Evolutionary conservation across 2,797 vertebrate genomes (phyloP).

Genomic region (Gadopsis bispinosus): DNA sequence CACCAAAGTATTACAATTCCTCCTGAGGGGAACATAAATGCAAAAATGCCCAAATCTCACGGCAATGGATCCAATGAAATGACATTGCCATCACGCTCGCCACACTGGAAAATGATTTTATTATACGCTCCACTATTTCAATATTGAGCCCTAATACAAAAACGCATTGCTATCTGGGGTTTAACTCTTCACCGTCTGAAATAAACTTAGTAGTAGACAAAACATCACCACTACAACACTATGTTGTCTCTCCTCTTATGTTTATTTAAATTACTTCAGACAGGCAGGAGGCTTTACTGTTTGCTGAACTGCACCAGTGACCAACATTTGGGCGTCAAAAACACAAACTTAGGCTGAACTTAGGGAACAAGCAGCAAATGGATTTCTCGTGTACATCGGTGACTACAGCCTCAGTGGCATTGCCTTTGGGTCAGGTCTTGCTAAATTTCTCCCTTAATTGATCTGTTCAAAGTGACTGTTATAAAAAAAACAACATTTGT

Average conservation of each 20-base stretch:
- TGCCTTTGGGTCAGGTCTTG: conserved; percentile 7
- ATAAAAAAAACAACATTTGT: background rate
- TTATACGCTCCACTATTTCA: no score
- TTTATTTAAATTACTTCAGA: background rate
- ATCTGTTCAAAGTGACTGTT: background rate
- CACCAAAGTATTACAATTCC: no score
- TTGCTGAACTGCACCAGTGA: conserved; percentile 8
- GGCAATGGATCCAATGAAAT: no score
- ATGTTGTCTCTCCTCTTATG: background rate
- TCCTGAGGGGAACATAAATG: no score
- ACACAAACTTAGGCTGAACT: conserved; percentile 16
- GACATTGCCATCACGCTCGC: no score
- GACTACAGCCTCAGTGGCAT: background rate
- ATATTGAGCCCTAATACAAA: background rate
- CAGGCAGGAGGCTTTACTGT: background rate
- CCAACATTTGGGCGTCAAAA: background rate
- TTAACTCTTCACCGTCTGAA: background rate
- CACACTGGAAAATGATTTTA: background rate
- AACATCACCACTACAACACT: background rate
- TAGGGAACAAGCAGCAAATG: conserved; percentile 13
- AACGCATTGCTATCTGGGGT: background rate
- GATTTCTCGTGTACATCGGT: background rate
- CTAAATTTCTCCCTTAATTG: conserved; percentile 14
- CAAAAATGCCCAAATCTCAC: no score
- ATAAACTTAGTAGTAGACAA: background rate